Conservation (phyloP, 2,888 invertebrate species). For the Cacoxenus indagator region DNA sequence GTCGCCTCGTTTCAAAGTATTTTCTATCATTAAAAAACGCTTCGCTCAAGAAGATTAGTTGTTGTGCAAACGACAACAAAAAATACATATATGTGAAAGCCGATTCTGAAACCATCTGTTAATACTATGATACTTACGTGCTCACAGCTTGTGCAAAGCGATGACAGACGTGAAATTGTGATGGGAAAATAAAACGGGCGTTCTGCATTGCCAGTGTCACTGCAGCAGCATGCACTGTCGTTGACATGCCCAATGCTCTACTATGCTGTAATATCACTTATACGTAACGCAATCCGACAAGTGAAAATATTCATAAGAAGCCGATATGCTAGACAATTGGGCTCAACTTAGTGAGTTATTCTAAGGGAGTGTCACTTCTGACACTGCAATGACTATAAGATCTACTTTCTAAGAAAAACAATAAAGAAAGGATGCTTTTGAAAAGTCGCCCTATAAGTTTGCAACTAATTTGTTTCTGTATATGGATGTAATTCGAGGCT, state of each 20-base stretch:
- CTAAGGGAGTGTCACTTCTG: neutral
- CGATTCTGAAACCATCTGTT: neutral
- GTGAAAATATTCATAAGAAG: neutral
- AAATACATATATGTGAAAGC: neutral
- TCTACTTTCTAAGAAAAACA: no score
- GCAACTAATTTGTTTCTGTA: no score
- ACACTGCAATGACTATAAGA: neutral
- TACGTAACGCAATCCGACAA: slow-evolving; percentile 45
- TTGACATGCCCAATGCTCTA: slow-evolving; percentile 33
- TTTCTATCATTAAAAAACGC: neutral
- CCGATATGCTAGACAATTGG: no score
- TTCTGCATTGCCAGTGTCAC: neutral
- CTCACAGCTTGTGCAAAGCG: neutral
- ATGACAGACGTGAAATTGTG: neutral
- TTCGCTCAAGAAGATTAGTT: neutral
- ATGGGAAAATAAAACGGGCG: neutral
- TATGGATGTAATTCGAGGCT: no score
- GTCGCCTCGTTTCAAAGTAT: neutral
- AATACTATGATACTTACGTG: neutral
- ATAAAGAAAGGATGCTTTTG: no score
- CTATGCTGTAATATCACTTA: slow-evolving; percentile 50
- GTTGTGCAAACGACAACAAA: neutral
- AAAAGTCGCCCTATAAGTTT: no score
- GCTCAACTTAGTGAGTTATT: neutral
- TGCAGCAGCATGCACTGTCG: neutral